Base-by-base conservation (phyloP, 2,797 vertebrate species). In the Gouania willdenowi region DNA sequence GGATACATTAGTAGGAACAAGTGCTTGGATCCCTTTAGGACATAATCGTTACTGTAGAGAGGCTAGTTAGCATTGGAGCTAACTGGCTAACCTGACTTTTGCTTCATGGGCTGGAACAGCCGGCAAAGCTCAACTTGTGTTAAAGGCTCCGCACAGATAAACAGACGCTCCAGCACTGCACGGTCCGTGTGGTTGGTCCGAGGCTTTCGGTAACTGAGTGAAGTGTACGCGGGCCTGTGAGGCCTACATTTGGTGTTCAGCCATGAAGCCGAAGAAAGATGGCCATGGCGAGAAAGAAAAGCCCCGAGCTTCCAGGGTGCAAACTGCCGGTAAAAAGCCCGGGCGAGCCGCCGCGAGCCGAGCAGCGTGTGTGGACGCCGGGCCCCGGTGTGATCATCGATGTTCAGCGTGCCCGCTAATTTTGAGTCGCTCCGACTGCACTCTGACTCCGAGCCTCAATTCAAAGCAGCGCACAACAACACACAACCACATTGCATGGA, bases 321-420 rank as follows among this genome's bases (percentile, higher is more conserved):
- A 88, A 90, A 90, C 87, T 75, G 77, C 71, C 70, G 85, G 87
- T 33, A 19, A 71, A 55, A 54, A 66, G 66, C 70, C 56, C 56
- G 71, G 48, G 80, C 81, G 83, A 68, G 66, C 67, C 78, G 82
- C 84, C 48, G 66, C 63, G 82, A 78, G 77, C 81, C 56, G 60
- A 56, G 82, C 87, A 83, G 84, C 73, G 85, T 86, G 75, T 82
- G 82, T 82, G 83, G 83, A 78, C 77, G 84, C 85, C 84, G 70
- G 60, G 76, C 87, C 88, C 87, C 76, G 82, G 84, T 86, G 87
- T 88, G 91, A 90, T 91, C 90, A 95, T 93, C 91, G 92, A 94
- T 92, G 92, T 84, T 83, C 90, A 90, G 89, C 89, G 89, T 91
- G 92, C 93, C 93, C 93, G 93, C 94, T 94, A 91, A 92, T 93